Base-by-base conservation (phyloP, 2,888 invertebrate species). In the Drosophila cognata region DNA sequence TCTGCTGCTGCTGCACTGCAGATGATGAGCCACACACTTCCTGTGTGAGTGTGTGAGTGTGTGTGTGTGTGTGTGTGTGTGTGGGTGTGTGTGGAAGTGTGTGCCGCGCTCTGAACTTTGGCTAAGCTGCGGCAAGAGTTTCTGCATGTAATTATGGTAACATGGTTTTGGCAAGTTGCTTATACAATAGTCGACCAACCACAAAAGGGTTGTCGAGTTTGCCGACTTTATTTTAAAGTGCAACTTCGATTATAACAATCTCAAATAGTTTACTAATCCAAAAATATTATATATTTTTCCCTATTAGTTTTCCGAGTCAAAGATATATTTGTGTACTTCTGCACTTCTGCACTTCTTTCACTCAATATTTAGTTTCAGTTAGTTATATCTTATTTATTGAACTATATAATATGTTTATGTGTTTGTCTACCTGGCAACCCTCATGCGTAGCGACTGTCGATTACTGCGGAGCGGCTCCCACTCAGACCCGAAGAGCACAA, bases 141-240 rank as follows among this genome's bases (percentile, higher is more conserved):
- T 91, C 82, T 89, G 89, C 89, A 89, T 89, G 89, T 91, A 89
- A 91, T 91, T 89, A 91, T 88, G 91, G 88, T 78, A 84, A 91
- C 89, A 91, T 91, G 89, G 73, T 89, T 85, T 85, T 87, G 89
- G 89, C 88, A 84, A 81, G 73, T 71, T 76, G 67, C 58, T 71
- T 74, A 59, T 66, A 63, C 83, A 79, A 71, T 59, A 68, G 41
- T 57, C 29, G 25, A 18, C 25, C 31, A 10, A 6, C 2, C 8
- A 16, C 0, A 21, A 33, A 33, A 77, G 88, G 55, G 81, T 82
- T 84, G 82, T 61, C 89, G 43, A 72, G 16, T 31, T 36, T 18
- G 3, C 4, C 13, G 10, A 38, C 25, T n/a, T 6, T 25, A 6
- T 11, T 11, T 16, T 18, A 18, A 13, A 13, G 13, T 13, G 18